phyloP scores from a whole-genome alignment of 2,888 invertebrate genomes.

The Selenia dentaria region DNA sequence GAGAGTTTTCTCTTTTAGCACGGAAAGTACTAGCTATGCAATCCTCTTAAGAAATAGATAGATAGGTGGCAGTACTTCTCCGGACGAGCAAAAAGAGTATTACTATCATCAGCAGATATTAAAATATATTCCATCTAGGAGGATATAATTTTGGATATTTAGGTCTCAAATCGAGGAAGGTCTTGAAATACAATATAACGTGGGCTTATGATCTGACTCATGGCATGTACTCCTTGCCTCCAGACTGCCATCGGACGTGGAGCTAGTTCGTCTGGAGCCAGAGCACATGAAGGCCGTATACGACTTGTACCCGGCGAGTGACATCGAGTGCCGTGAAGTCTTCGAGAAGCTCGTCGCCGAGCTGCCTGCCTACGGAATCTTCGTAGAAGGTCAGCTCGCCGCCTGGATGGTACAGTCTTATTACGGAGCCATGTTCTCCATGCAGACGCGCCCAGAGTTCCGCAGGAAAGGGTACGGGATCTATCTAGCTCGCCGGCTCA shows the following conservation, averaged over 20 bases:
- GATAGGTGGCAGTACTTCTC: too few species aligned
- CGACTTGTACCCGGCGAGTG: conserved; percentile 94
- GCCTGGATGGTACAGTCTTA: conserved; percentile 97
- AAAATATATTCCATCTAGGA: too few species aligned
- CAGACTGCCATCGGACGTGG: conserved; percentile 88
- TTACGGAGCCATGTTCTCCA: conserved; percentile 96
- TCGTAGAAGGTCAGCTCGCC: conserved; percentile 90
- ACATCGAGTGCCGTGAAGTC: conserved; percentile 93
- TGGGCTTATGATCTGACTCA: too few species aligned
- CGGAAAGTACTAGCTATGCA: too few species aligned
- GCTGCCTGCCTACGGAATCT: conserved; percentile 92
- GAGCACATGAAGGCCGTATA: conserved; percentile 93
- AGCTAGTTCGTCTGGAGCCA: conserved; percentile 89
- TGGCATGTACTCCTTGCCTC: conserved; percentile 1
- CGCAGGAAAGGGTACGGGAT: conserved; percentile 91
- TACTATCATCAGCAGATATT: too few species aligned
- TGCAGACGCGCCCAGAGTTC: conserved; percentile 93
- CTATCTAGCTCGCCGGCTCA: conserved; percentile 88
- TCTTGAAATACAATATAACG: too few species aligned
- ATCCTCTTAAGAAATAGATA: too few species aligned
- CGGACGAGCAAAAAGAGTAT: too few species aligned
- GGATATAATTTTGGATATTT: too few species aligned
- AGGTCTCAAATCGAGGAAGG: too few species aligned
- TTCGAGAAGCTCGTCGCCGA: conserved; percentile 91
- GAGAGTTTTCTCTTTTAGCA: too few species aligned